Conservation (phyloP, 2,888 invertebrate species). For the Bimastos eiseni region DNA sequence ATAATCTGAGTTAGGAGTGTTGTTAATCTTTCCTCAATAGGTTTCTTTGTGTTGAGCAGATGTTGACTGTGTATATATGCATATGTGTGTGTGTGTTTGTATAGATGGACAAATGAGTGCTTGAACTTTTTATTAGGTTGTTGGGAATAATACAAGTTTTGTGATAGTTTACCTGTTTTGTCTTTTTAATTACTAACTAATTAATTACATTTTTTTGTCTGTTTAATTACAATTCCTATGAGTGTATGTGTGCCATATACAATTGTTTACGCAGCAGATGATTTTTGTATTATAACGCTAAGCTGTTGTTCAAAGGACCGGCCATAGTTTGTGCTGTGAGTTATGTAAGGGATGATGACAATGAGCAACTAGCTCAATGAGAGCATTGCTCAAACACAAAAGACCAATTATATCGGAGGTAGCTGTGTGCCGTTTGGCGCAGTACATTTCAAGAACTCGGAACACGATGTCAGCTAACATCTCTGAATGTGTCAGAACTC, state of each 20-base stretch:
- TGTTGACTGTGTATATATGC: background rate
- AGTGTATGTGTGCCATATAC: background rate
- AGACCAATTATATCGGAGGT: background rate
- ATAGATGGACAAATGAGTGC: background rate
- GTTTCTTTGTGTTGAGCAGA: background rate
- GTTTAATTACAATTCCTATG: background rate
- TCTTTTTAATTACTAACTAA: no score
- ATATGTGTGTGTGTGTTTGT: background rate
- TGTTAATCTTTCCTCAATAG: background rate
- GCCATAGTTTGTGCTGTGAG: background rate
- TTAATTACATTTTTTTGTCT: no score
- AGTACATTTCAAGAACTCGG: no score
- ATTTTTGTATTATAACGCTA: background rate
- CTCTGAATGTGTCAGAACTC: background rate
- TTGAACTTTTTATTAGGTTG: background rate
- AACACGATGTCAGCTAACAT: no score
- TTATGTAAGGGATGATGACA: background rate
- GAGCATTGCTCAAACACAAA: constrained; percentile 9
- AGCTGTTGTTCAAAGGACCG: background rate
- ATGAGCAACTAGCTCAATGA: background rate
- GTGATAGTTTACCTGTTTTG: background rate
- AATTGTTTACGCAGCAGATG: background rate
- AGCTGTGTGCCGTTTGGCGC: background rate
- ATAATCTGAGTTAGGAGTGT: background rate
- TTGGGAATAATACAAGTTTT: background rate